Evolutionary conservation across 1,140 invertebrate species (phyloP).

Genomic region (Bombus haemorrhoidalis): DNA sequence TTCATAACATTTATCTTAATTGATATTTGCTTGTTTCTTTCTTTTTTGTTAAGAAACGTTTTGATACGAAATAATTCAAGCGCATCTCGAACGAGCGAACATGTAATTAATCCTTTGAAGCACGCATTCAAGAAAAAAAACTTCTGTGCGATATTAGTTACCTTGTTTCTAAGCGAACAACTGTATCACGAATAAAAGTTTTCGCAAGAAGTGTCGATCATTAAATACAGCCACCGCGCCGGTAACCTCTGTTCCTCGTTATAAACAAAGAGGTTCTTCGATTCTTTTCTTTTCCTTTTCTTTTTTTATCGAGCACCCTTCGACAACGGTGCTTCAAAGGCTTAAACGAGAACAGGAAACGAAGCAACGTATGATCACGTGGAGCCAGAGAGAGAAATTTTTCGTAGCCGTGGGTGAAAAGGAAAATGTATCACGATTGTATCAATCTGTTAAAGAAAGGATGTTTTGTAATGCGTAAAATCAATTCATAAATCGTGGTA

Average conservation of each 20-base stretch:
- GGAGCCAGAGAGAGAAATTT: conserved; percentile 52
- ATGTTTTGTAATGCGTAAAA: neutral
- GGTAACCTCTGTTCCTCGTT: neutral
- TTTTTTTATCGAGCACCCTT: neutral
- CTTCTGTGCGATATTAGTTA: neutral
- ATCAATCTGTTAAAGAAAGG: conserved; percentile 21
- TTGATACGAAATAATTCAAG: conserved; percentile 57
- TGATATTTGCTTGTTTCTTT: neutral
- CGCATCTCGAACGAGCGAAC: conserved; percentile 59
- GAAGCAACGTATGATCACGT: conserved; percentile 55
- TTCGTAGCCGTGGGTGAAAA: conserved; percentile 11
- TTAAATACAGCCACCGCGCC: neutral
- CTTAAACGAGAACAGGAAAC: conserved; percentile 42
- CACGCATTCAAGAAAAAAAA: conserved; percentile 42
- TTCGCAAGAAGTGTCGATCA: neutral
- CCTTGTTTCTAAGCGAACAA: neutral
- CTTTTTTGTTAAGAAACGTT: too few relatives aligned
- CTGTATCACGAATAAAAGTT: conserved; percentile 33
- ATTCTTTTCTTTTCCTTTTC: neutral
- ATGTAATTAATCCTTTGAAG: conserved; percentile 55
- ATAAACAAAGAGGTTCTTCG: neutral
- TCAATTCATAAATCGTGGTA: conserved; percentile 5
- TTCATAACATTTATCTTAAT: neutral
- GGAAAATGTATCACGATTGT: conserved; percentile 19
- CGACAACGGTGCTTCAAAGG: conserved; percentile 36